phyloP scores from a whole-genome alignment of 2,888 invertebrate genomes.

The Lasioglossum pauxillum region DNA sequence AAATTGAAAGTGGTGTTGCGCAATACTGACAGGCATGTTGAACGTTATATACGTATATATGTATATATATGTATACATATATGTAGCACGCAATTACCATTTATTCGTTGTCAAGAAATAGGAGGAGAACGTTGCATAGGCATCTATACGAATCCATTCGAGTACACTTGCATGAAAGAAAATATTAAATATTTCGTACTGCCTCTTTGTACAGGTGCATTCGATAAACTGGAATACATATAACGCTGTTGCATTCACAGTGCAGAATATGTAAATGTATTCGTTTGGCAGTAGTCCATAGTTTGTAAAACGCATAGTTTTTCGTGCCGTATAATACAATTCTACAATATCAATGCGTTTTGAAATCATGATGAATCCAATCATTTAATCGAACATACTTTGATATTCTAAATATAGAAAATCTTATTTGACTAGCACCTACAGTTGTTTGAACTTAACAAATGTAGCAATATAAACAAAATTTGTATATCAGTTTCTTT shows the following conservation, averaged over 20 bases:
- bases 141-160: constrained; percentile 5
- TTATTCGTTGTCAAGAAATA: constrained; percentile 51
- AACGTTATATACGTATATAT: constrained; percentile 19
- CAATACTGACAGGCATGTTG: constrained; percentile 45
- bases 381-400: constrained; percentile 12
- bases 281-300: constrained; percentile 49
- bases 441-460: neutral
- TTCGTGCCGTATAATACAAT: constrained; percentile 30
- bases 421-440: neutral
- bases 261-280: constrained; percentile 9
- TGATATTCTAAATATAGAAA: neutral
- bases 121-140: constrained; percentile 35
- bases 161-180: constrained; percentile 18
- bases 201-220: constrained; percentile 51
- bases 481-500: neutral
- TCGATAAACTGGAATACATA: constrained; percentile 38
- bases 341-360: constrained; percentile 15
- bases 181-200: constrained; percentile 35
- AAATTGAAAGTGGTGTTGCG: constrained; percentile 60
- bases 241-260: constrained; percentile 18
- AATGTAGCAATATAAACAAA: neutral
- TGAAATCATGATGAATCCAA: neutral
- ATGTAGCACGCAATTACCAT: constrained; percentile 43
- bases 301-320: constrained; percentile 30
- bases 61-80: neutral